Base-by-base conservation (phyloP, 2,797 vertebrate genomes). In the Glyptemys insculpta region DNA sequence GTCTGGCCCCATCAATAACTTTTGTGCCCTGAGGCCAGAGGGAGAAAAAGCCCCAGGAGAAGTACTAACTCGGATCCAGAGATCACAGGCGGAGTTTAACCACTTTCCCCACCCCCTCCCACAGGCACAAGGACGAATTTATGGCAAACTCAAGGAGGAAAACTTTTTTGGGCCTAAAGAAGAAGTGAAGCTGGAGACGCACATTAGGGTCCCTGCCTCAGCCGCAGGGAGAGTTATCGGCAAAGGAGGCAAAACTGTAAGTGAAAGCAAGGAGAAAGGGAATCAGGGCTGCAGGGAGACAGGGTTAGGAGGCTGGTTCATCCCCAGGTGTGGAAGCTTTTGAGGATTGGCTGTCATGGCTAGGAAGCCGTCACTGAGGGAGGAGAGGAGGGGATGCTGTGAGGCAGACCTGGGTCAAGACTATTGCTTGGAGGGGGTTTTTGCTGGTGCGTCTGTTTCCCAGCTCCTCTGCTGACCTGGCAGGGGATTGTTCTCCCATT, bases 141-240 rank as follows among this genome's bases (percentile, higher is more conserved):
- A 99, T 0, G 99, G 99, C 83, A 99, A 99, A 95, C 98, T 99
- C 94, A 99, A 99, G 97, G 99, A 99, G 93, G 99, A 99, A 96
- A 99, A 99, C 94, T 99, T 99, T 97, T 99, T 99, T 19, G 99
- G 99, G 1, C 99, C 99, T 0, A 99, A 99, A 98, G 99, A 99
- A 93, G 99, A 99, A 84, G 99, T 99, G 91, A 99, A 99, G 97
- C 98, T 99, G 96, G 99, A 99, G 98, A 99, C 99, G 0, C 99
- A 99, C 95, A 99, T 99, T 97, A 99, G 99, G n/a, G 99, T 99
- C 86, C 99, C 99, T 0, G 99, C 99, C 5, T 99, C 99, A 0
- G 99, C 99, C 0, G 99, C 99, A 0, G 99, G 99, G 74, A 97
- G 99, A 72, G 99, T 99, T 96, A 99, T 99, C 2, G 99, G 99